Percentiles rank a stretch among this genome's conserved stretches.
Evolutionary conservation across 2,797 vertebrate genomes (phyloP).

Genomic region (Gambelia wislizenii): DNA sequence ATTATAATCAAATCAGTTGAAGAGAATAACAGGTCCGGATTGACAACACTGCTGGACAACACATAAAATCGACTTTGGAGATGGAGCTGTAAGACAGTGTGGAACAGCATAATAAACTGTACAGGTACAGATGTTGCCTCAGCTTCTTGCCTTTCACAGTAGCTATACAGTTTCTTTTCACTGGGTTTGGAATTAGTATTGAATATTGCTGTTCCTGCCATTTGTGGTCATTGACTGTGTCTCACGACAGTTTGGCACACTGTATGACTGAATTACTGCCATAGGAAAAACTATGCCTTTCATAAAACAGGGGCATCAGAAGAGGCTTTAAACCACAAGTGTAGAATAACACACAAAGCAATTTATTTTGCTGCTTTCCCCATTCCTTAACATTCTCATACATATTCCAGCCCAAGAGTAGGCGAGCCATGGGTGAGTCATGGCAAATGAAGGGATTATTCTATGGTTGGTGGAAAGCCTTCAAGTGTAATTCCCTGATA

Average conservation of each 20-base stretch:
- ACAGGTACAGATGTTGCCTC: not conserved
- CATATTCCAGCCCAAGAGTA: not conserved
- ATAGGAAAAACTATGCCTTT: not conserved
- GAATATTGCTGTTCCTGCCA: not conserved
- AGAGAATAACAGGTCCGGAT: not conserved
- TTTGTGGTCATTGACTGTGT: constrained; percentile 2
- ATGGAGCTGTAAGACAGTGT: not conserved
- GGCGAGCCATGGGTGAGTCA: not conserved
- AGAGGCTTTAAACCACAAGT: not conserved
- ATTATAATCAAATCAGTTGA: not conserved
- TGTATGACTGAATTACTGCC: constrained; percentile 2
- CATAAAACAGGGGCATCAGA: not conserved
- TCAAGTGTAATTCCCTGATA: not conserved
- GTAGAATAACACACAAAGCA: not conserved
- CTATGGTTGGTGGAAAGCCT: no score
- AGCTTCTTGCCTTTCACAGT: not conserved
- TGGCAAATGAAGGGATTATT: not conserved
- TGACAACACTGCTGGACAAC: not conserved
- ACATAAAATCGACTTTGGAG: not conserved
- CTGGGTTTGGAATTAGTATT: constrained; percentile 1
- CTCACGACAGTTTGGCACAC: constrained; percentile 2
- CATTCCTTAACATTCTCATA: not conserved
- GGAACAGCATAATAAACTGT: not conserved
- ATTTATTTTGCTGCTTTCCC: not conserved
- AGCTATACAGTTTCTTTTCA: not conserved